Percentiles rank a stretch among this genome's conserved stretches.
These are phyloP conservation scores for Nezara viridula DNA, from an alignment of 2,888 invertebrate species.

Conservation along the genomic window DNA sequence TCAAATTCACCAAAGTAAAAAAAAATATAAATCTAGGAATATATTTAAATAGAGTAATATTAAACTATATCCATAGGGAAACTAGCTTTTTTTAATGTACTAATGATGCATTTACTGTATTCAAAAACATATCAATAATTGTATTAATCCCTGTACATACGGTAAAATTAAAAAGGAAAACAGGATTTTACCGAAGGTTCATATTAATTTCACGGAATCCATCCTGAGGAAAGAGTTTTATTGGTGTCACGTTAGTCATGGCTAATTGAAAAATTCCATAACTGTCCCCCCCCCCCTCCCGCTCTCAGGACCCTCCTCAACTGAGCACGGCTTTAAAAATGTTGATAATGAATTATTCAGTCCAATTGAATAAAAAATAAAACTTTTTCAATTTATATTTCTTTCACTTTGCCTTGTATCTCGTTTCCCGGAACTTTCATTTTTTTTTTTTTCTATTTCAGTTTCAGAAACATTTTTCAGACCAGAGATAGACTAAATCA, in stretches of 20 bases:
- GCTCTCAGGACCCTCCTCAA: background rate
- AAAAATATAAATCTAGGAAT: too few relatives aligned
- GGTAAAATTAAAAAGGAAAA: background rate
- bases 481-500: background rate
- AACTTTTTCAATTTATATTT: constrained; percentile 24
- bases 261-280: constrained; percentile 41
- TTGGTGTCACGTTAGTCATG: constrained; percentile 25
- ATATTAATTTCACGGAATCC: background rate
- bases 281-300: background rate
- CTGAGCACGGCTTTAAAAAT: constrained; percentile 5
- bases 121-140: too few relatives aligned
- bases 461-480: background rate
- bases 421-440: background rate
- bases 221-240: background rate
- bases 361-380: background rate
- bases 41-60: too few relatives aligned
- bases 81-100: too few relatives aligned
- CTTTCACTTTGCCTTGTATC: background rate
- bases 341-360: constrained; percentile 27
- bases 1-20: too few relatives aligned
- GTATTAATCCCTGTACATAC: background rate
- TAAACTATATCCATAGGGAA: too few relatives aligned
- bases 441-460: background rate
- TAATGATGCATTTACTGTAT: too few relatives aligned
- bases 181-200: background rate